A percentile compares a stretch with the other conserved stretches of the same genome.
These are phyloP conservation scores for Heliocidaris erythrogramma DNA, from an alignment of 35 echinoderm and acorn worm species.

Conservation along the genomic window DNA sequence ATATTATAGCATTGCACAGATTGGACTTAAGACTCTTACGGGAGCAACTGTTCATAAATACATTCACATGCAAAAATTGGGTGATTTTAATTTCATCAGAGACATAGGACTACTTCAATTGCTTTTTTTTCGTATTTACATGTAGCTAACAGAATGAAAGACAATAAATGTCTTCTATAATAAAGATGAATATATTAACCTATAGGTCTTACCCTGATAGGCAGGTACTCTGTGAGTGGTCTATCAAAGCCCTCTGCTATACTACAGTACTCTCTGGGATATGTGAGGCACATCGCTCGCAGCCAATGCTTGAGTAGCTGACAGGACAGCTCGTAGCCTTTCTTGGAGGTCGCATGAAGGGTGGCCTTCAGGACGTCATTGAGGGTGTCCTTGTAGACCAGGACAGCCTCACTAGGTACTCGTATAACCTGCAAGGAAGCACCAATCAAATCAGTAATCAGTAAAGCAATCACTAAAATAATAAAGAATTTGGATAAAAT, in stretches of 20 bases:
- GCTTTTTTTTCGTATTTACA: too few species aligned
- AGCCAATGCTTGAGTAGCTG: conserved; percentile 77
- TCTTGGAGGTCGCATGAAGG: conserved; percentile 85
- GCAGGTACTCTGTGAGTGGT: conserved; percentile 90
- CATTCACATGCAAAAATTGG: too few species aligned
- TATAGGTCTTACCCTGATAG: conserved; percentile 77
- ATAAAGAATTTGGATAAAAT: too few species aligned
- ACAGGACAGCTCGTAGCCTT: conserved; percentile 83
- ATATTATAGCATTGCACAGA: too few species aligned
- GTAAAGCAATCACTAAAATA: too few species aligned
- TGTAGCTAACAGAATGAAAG: neutral
- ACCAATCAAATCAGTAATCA: too few species aligned
- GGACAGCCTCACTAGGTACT: conserved; percentile 62
- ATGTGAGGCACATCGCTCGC: conserved; percentile 56
- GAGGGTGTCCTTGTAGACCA: conserved; percentile 72
- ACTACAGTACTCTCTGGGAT: conserved; percentile 84
- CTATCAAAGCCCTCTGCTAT: conserved; percentile 74
- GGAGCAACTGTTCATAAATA: too few species aligned
- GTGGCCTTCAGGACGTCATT: conserved; percentile 75
- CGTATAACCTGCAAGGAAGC: conserved; percentile 66
- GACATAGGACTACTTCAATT: too few species aligned
- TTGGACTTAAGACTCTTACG: too few species aligned
- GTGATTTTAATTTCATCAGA: too few species aligned
- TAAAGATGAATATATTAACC: neutral
- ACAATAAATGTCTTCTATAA: neutral